phyloP scores from a whole-genome alignment of 2,797 vertebrate genomes.

The Sebastes ruberrimus region DNA sequence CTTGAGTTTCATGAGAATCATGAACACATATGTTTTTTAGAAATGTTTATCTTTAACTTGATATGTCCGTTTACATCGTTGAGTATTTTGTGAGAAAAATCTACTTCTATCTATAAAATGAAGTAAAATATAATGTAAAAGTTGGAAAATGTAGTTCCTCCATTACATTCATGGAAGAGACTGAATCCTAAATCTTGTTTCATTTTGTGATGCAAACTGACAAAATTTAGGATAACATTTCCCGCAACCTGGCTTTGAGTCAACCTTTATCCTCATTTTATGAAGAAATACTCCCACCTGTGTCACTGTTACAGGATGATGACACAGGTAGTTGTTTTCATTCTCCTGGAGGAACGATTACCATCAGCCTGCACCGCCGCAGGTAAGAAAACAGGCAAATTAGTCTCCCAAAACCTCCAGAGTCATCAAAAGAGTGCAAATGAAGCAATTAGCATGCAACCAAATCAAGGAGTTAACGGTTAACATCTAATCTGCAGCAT shows the following conservation, averaged over 20 bases:
- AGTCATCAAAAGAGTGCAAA: slow-evolving; percentile 25
- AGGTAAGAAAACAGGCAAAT: slow-evolving; percentile 52
- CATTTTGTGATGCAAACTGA: neutral
- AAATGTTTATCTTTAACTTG: neutral
- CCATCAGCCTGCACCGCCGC: slow-evolving; percentile 30
- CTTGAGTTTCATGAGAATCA: neutral
- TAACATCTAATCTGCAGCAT: neutral
- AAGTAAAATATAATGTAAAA: neutral
- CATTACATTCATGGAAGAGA: neutral
- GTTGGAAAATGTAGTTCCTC: neutral
- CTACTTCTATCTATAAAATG: neutral
- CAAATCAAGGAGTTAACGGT: slow-evolving; percentile 12
- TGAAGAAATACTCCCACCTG: neutral
- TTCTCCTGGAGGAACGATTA: slow-evolving; percentile 27
- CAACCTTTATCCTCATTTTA: neutral
- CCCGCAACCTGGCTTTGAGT: neutral
- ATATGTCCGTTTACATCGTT: neutral
- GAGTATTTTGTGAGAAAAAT: neutral
- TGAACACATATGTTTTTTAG: neutral
- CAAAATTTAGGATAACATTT: neutral
- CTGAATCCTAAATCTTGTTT: neutral
- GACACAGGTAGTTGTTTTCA: slow-evolving; percentile 19
- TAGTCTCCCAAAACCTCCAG: neutral
- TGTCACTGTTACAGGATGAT: neutral
- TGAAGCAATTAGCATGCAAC: slow-evolving; percentile 13